Base-by-base conservation (phyloP, 64 coral and sea anemone genomes). In the Pocillopora damicornis region DNA sequence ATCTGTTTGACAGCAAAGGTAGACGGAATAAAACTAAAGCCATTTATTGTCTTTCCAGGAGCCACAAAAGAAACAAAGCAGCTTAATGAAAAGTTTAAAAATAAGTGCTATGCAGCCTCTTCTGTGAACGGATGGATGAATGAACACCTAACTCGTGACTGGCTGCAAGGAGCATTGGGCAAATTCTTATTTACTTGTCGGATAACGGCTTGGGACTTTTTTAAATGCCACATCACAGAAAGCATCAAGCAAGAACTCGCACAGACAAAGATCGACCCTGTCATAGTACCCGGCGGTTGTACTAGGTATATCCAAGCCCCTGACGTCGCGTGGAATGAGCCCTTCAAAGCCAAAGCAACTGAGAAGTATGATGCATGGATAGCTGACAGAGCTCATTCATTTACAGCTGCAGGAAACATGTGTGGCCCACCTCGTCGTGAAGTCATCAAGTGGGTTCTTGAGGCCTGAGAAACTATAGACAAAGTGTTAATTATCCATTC, bases 31-130 rank as follows among this genome's bases (percentile, higher is more conserved):
- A 82, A 82, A 61, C 79, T 82, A 30, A 82, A 82, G 60, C 16
- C 58, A 11, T 82, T 82, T 60, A 30, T 62, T 82, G 79, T 82
- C 59, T 82, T 82, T 62, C 79, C 59, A n/a, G 17, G 79, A 59
- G 60, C 37, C 79, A 82, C 59, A 58, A 56, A 58, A 82, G 79
- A 82, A 82, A 82, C 58, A 82, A 63, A 82, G 60, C 79, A 82
- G 60, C 79, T 82, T 59, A 82, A 88, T 88, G 75, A 88, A 45
- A 74, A 88, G 87, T 88, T 88, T 60, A 78, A 60, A 78, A 88
- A 88, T 60, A 88, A 88, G 75, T 88, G 87, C 86, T 88, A 1
- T 88, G 87, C 77, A 60, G 87, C 73, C 1, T 88, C 87, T 88
- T 88, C 87, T 77, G 26, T 60, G 42, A 82, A 82, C 5, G 57